Evolutionary conservation across 2,888 invertebrate species (phyloP), one percentile per base, ranked within the genome.

Genomic region (Phaonia tiefii): DNA sequence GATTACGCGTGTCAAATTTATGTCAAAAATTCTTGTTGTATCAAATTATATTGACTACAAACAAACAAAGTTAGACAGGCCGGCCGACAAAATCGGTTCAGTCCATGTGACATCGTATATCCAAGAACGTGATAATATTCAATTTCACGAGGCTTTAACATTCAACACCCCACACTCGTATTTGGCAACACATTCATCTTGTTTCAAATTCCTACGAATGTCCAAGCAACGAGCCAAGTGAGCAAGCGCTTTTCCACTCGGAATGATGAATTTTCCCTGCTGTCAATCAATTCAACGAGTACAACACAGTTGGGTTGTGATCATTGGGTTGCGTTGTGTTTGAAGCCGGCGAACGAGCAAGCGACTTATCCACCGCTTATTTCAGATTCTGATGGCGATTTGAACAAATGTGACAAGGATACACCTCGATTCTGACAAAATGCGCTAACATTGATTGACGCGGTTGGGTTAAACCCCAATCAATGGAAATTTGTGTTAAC

Each of bases 351-450:
- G n/a, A n/a, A n/a, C n/a, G n/a, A n/a, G n/a, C n/a, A n/a, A n/a
- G n/a, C 44, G 44, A 2, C 44, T 13, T 10, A 4, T 5, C 10
- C 44, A 8, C 44, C 44, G 58, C 46, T 77, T 51, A 10, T 51
- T 67, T 63, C 58, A 75, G 71, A 78, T 78, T 78, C 66, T 81
- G 81, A 75, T 78, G 78, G 60, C 75, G 60, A 63, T 60, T 20
- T 60, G 78, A 78, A 78, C 78, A 81, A 81, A 81, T 81, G 75
- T 78, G 78, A 81, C 81, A 81, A 78, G 78, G 81, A 78, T 81
- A 81, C 81, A 81, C 81, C 81, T 81, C 75, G 58, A 75, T 81
- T 81, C 74, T 81, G 81, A 75, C 81, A 81, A 78, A 75, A 78
- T 72, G 78, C 71, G 56, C 39, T 54, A 77, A 42, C 74, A 69